A percentile compares a stretch with the other conserved stretches of the same genome.
Evolutionary conservation across 2,113 vertebrate genomes (phyloP).

Genomic region (Gallinago paraguaiae): DNA sequence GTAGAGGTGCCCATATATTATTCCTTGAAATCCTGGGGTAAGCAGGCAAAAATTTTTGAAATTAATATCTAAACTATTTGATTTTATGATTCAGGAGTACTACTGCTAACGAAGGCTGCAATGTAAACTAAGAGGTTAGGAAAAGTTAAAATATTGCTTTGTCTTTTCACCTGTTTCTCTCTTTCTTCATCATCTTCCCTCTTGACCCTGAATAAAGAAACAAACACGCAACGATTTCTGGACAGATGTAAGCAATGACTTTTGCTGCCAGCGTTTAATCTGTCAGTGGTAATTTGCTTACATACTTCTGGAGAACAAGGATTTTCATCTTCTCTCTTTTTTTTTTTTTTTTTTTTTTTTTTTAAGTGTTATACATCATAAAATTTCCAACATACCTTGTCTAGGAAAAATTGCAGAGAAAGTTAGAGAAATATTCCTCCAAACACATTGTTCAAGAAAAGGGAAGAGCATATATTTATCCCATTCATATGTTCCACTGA

Average conservation of each 20-base stretch:
- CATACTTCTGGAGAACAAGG: neutral
- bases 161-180: neutral
- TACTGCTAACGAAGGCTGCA: neutral
- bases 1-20: neutral
- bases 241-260: neutral
- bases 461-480: constrained; percentile 14
- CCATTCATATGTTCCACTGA: constrained; percentile 4
- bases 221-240: neutral
- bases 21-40: neutral
- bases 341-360: neutral
- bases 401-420: neutral
- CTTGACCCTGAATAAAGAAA: neutral
- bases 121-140: neutral
- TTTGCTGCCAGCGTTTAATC: neutral
- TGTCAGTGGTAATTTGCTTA: neutral
- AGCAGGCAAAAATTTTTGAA: neutral
- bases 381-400: neutral
- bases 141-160: neutral
- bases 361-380: neutral
- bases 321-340: neutral
- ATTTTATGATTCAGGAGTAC: neutral
- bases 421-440: constrained; percentile 2
- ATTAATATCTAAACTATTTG: neutral
- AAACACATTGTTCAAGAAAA: constrained; percentile 24
- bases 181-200: neutral